Conservation (phyloP, 2,888 invertebrate genomes). For the Polia nebulosa region DNA sequence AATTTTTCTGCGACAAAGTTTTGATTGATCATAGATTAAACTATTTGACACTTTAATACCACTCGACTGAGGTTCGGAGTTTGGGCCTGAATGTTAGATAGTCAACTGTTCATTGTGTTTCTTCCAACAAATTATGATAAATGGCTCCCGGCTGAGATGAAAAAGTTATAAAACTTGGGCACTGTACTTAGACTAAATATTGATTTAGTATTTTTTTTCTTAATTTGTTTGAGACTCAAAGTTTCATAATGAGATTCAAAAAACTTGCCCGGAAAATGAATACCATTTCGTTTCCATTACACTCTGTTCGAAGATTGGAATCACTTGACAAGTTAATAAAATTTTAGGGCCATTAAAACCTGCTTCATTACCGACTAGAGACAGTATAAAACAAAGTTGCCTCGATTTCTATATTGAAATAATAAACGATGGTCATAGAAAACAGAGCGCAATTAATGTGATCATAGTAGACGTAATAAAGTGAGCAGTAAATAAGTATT, state of each 20-base stretch:
- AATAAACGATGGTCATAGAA: constrained; percentile 73
- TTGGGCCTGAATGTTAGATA: constrained; percentile 50
- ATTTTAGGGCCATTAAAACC: constrained; percentile 32
- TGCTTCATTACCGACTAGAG: constrained; percentile 20
- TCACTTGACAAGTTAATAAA: constrained; percentile 56
- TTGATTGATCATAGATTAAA: constrained; percentile 60
- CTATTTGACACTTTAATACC: constrained; percentile 60
- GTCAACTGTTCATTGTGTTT: constrained; percentile 68
- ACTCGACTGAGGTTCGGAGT: constrained; percentile 26
- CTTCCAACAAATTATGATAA: constrained; percentile 70
- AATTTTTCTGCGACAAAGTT: constrained; percentile 51
- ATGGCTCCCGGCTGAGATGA: constrained; percentile 66
- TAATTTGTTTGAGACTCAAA: constrained; percentile 44
- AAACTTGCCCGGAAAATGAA: constrained; percentile 25
- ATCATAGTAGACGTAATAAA: constrained; percentile 78
- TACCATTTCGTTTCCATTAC: constrained; percentile 27
- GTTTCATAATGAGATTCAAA: constrained; percentile 30
- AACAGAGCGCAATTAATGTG: constrained; percentile 79
- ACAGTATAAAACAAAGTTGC: constrained; percentile 63
- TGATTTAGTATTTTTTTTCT: constrained; percentile 65
- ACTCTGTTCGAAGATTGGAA: constrained; percentile 33
- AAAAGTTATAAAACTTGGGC: constrained; percentile 69
- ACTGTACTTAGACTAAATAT: constrained; percentile 67
- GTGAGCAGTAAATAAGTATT: constrained; percentile 80
- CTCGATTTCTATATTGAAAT: constrained; percentile 72